Percentiles rank a stretch among this genome's conserved stretches.
Conservation (phyloP, 2,797 vertebrate genomes). For the Tokudaia muenninki region DNA sequence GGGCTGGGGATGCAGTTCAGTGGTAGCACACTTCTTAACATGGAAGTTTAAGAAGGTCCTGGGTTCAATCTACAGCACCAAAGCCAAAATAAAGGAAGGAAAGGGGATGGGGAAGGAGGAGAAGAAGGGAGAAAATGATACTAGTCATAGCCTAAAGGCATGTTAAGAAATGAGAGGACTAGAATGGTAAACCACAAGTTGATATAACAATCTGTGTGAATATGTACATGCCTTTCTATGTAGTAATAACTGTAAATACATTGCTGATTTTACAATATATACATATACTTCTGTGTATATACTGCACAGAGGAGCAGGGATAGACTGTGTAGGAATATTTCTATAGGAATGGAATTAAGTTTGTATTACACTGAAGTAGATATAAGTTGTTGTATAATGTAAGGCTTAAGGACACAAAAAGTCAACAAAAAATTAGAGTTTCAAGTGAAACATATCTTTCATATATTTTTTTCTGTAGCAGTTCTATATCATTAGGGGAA, state of each 20-base stretch:
- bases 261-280: neutral
- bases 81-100: too few relatives aligned
- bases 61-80: too few relatives aligned
- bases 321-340: constrained; percentile 7
- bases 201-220: neutral
- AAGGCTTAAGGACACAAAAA: neutral
- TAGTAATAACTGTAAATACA: neutral
- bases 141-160: too few relatives aligned
- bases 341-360: constrained; percentile 19
- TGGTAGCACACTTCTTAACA: neutral
- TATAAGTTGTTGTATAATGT: neutral
- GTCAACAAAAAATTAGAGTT: neutral
- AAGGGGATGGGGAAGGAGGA: too few relatives aligned
- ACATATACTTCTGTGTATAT: neutral
- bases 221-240: neutral
- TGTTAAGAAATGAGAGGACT: neutral
- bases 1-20: neutral
- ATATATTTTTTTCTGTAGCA: neutral
- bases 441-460: neutral
- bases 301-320: neutral
- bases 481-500: neutral
- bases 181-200: constrained; percentile 6
- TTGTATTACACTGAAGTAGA: constrained; percentile 16
- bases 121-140: too few relatives aligned
- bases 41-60: neutral